Percentiles rank a stretch among this genome's conserved stretches.
Conservation (phyloP, 2,797 vertebrate genomes). For the Myotis findleyi region DNA sequence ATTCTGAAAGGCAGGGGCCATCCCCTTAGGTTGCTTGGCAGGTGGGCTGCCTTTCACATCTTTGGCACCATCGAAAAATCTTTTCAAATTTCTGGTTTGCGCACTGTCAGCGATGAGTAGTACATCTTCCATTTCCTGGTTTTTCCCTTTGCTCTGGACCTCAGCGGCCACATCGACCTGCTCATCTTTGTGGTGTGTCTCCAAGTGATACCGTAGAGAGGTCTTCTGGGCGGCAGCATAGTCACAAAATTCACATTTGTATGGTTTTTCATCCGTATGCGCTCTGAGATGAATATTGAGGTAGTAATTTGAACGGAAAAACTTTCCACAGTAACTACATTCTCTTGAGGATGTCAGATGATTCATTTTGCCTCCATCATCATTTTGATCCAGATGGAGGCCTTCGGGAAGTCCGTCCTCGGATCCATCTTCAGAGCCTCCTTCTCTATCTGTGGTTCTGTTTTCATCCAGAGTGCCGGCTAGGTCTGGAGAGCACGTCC, state of each 20-base stretch:
- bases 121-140: slow-evolving; percentile 79
- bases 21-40: slow-evolving; percentile 87
- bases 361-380: slow-evolving; percentile 93
- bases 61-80: slow-evolving; percentile 86
- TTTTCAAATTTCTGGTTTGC: slow-evolving; percentile 86
- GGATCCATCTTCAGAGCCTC: slow-evolving; percentile 92
- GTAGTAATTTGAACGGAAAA: slow-evolving; percentile 99
- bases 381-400: slow-evolving; percentile 91
- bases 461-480: slow-evolving; percentile 81
- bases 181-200: slow-evolving; percentile 96
- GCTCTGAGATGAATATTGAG: slow-evolving; percentile 99
- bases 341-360: slow-evolving; percentile 92
- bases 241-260: slow-evolving; percentile 97
- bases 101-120: slow-evolving; percentile 77
- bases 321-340: slow-evolving; percentile 97
- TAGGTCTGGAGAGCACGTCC: slow-evolving; percentile 83
- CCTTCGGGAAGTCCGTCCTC: slow-evolving; percentile 91
- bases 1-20: slow-evolving; percentile 83
- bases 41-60: slow-evolving; percentile 84
- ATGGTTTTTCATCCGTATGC: slow-evolving; percentile 99
- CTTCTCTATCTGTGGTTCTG: slow-evolving; percentile 89
- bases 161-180: slow-evolving; percentile 85
- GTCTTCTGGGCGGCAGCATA: slow-evolving; percentile 99
- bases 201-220: slow-evolving; percentile 96
- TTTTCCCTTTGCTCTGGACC: slow-evolving; percentile 86